Evolutionary conservation across 1,140 invertebrate genomes (phyloP), one percentile per base, ranked within the genome.

Genomic region (Venustaconcha ellipsiformis): DNA sequence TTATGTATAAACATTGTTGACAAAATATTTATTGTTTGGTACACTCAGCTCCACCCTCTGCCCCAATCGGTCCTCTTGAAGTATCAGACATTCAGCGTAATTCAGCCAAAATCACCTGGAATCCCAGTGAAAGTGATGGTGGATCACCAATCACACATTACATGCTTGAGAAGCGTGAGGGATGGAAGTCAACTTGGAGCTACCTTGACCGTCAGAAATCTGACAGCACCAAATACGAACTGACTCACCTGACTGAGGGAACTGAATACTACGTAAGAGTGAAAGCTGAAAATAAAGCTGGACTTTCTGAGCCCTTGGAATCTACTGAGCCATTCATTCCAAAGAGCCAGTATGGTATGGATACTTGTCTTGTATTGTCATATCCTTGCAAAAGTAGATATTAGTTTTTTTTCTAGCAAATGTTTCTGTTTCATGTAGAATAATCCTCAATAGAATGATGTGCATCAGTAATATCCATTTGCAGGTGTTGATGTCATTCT

Each of bases 101-200:
- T 84, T 97, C 95, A 72, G 97, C 99, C 14, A 98, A 96, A 1
- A 87, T 99, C 2, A 96, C 96, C 0, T 99, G 98, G 98, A 93
- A 86, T 93, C 96, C 90, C 83, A 98, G 98, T 18, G 92, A 94
- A 77, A 94, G 93, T 86, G 97, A 99, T 89, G 98, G 98, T 74
- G 98, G 98, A 65, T 93, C 95, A n/a, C 96, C 97, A 84, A 95
- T 99, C 80, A 96, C 96, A 87, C 96, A 96, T 14, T 99, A 99
- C 88, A 93, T 97, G 70, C 91, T 99, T 75, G 95, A 99, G 89
- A 94, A 97, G 90, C 94, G 95, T 30, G 88, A 90, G 65, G 82
- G 76, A 17, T 86, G 84, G 72, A 84, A 88, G 60, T 74, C 84
- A n/a, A 74, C 80, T 18, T 90, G 86, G 84, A 78, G 82, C 17